Base-by-base conservation (phyloP, 2,797 vertebrate genomes). In the Anguilla pacifica region DNA sequence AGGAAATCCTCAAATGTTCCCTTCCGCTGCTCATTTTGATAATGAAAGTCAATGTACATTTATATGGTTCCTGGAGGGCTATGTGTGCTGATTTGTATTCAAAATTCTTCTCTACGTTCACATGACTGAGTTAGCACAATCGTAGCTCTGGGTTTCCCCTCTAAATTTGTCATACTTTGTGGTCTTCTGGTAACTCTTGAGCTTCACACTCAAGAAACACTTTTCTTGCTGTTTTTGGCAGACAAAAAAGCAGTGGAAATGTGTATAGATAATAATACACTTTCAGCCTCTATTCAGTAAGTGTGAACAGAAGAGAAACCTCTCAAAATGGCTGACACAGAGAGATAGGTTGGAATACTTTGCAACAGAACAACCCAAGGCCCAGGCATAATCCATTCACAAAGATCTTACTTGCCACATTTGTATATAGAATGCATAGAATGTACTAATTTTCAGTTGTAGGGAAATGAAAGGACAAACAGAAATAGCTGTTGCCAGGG, bases 401-500 rank as follows among this genome's bases (percentile, higher is more conserved):
- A 43, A 31, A 9, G 22, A 22, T 67, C 22, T 22, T n/a, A 25
- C 13, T 39, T 22, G n/a, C 11, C 10, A 35, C 15, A 39, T 35
- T 15, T 74, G 10, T 39, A 43, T 79, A n/a, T 11, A 15, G 17
- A 82, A 82, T 49, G 15, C 15, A 3, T 35, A 6, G 35, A 79
- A 79, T 46, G 4, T 79, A 46, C 13, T 82, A 31, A 79, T 79
- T 79, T 79, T 39, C 35, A 22, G 77, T 19, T 46, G 17, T 17
- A 9, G 19, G 11, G 25, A 49, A 82, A n/a, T 51, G 3, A 22
- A n/a, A 51, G 43, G 17, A 89, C 87, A 85, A 91, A 85, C 6
- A 93, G 92, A 92, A 92, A 94, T 91, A 92, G 87, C 89, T 77
- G 94, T 94, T 93, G 93, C 93, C 93, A 92, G 88, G 92, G 94